A percentile compares a stretch with the other conserved stretches of the same genome.
Evolutionary conservation across 2,888 invertebrate genomes (phyloP).

Genomic region (Criorhina ranunculi): DNA sequence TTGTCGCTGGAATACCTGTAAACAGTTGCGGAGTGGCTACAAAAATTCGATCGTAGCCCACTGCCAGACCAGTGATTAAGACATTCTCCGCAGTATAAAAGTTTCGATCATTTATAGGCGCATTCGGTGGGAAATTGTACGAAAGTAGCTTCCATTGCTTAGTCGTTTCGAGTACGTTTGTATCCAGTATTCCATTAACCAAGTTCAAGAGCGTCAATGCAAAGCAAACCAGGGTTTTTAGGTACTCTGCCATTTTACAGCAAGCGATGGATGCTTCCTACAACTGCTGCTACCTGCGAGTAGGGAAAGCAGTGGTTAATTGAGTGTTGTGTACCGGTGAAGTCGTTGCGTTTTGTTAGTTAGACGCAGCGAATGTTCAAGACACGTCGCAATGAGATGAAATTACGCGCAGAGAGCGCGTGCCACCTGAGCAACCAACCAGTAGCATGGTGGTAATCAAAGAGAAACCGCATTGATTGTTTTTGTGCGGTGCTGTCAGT

Average conservation of each 20-base stretch:
- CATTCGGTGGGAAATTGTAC: conserved; percentile 88
- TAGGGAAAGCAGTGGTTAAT: conserved; percentile 50
- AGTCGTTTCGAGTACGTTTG: conserved; percentile 86
- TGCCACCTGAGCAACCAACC: conserved; percentile 30
- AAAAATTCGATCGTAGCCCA: conserved; percentile 90
- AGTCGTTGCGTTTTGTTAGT: conserved; percentile 20
- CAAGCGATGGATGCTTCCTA: not conserved
- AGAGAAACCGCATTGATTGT: conserved; percentile 57
- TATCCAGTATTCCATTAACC: conserved; percentile 60
- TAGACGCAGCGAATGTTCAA: not conserved
- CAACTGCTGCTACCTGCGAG: conserved; percentile 27
- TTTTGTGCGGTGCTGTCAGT: conserved; percentile 24
- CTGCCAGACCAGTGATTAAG: conserved; percentile 91
- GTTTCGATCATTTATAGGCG: conserved; percentile 86
- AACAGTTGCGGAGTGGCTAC: conserved; percentile 91
- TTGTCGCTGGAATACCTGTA: conserved; percentile 90
- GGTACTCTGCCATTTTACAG: conserved; percentile 44
- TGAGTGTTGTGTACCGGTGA: conserved; percentile 34
- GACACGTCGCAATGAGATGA: conserved; percentile 24
- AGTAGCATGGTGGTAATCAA: conserved; percentile 20
- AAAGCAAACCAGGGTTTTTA: conserved; percentile 61
- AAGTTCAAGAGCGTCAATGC: conserved; percentile 73
- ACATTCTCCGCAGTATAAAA: conserved; percentile 88
- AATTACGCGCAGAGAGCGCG: conserved; percentile 50
- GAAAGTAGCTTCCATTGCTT: conserved; percentile 90